A percentile compares a stretch with the other conserved stretches of the same genome.
These are phyloP conservation scores for Venturia canescens DNA, from an alignment of 1,140 invertebrate species.

Conservation along the genomic window DNA sequence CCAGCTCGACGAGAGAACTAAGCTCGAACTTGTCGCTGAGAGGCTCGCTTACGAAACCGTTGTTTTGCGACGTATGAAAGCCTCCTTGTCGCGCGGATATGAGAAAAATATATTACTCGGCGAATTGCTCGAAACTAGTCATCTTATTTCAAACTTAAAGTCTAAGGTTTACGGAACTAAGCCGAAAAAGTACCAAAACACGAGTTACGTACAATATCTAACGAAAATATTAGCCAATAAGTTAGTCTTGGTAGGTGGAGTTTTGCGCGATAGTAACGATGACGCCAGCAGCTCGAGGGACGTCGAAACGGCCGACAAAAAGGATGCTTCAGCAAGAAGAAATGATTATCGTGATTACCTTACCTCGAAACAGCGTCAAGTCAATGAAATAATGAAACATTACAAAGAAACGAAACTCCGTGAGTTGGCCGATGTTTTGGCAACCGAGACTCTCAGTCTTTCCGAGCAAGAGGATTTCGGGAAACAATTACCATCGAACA, in stretches of 20 bases:
- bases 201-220: constrained; percentile 80
- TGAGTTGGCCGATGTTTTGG: constrained; percentile 82
- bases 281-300: neutral
- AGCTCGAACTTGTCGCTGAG: constrained; percentile 84
- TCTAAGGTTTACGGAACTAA: constrained; percentile 80
- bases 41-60: constrained; percentile 87
- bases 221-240: constrained; percentile 81
- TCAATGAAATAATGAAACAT: constrained; percentile 79
- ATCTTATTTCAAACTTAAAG: constrained; percentile 83
- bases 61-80: constrained; percentile 80
- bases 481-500: constrained; percentile 65
- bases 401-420: constrained; percentile 84
- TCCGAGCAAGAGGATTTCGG: constrained; percentile 66
- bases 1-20: constrained; percentile 81
- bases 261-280: constrained; percentile 1
- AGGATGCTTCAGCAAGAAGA: constrained; percentile 54
- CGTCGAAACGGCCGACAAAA: neutral
- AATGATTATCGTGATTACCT: constrained; percentile 78
- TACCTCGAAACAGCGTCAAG: constrained; percentile 79
- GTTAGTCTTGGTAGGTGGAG: constrained; percentile 73
- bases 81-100: constrained; percentile 73
- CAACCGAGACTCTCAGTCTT: constrained; percentile 81
- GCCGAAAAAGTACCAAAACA: constrained; percentile 77
- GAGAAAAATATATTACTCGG: constrained; percentile 67
- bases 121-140: constrained; percentile 83